These are phyloP conservation scores for Polypterus bichir DNA, from an alignment of 2,113 vertebrate species.

Conservation along the genomic window DNA sequence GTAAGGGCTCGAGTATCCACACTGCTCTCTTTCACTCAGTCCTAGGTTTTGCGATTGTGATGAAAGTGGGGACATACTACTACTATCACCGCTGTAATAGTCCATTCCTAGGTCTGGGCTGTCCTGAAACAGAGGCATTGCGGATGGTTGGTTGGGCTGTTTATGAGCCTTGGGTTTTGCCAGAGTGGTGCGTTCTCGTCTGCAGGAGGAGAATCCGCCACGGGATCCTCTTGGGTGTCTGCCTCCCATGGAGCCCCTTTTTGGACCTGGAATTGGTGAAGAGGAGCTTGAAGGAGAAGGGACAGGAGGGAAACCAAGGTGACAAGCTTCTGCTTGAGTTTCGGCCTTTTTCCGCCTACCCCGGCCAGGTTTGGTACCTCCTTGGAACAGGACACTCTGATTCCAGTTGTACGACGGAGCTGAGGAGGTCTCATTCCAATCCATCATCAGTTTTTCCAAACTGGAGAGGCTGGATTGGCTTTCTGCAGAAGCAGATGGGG, in stretches of 20 bases:
- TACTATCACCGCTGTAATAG: conserved; percentile 94
- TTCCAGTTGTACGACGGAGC: conserved; percentile 95
- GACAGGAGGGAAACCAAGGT: conserved; percentile 54
- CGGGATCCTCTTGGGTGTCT: conserved; percentile 72
- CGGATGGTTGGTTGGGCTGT: conserved; percentile 55
- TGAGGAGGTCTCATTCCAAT: conserved; percentile 88
- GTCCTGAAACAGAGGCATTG: conserved; percentile 79
- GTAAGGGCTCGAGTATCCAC: conserved; percentile 89
- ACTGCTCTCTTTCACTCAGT: conserved; percentile 70
- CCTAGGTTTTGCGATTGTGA: conserved; percentile 74
- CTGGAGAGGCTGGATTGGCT: conserved; percentile 91
- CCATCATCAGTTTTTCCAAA: conserved; percentile 96
- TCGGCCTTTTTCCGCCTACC: conserved; percentile 89
- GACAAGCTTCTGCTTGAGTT: conserved; percentile 57
- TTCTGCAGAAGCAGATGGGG: conserved; percentile 54
- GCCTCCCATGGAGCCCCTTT: conserved; percentile 69
- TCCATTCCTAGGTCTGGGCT: conserved; percentile 71
- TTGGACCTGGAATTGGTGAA: conserved; percentile 58
- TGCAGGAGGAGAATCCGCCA: conserved; percentile 66
- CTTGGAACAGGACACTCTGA: conserved; percentile 93
- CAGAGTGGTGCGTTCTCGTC: conserved; percentile 69
- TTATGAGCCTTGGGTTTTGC: conserved; percentile 61
- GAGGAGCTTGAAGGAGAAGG: conserved; percentile 74
- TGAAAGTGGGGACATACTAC: conserved; percentile 82
- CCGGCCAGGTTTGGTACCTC: conserved; percentile 77